Conservation (phyloP, 1,140 invertebrate genomes). For the Idris sp. region DNA sequence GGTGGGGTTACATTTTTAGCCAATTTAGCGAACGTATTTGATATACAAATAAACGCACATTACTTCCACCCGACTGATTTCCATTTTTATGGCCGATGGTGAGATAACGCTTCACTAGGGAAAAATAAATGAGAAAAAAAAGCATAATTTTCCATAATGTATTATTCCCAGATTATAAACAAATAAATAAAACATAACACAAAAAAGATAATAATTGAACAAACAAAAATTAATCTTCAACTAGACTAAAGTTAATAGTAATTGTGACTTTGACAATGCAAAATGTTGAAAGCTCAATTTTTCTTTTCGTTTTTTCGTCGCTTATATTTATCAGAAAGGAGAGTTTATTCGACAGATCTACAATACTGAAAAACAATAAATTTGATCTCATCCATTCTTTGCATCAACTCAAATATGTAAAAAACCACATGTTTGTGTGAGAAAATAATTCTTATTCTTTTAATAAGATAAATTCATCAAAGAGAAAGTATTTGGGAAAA, state of each 20-base stretch:
- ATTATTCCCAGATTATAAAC: too few species aligned
- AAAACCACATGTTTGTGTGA: constrained; percentile 47
- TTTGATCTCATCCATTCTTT: constrained; percentile 22
- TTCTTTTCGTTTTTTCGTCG: constrained; percentile 1
- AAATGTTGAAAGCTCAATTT: neutral
- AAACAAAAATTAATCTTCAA: too few species aligned
- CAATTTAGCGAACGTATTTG: too few species aligned
- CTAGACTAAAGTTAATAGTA: too few species aligned
- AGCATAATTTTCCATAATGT: too few species aligned
- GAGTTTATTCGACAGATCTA: constrained; percentile 11
- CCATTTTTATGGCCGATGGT: constrained; percentile 8
- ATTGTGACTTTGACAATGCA: too few species aligned
- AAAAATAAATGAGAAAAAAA: too few species aligned
- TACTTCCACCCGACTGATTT: constrained; percentile 12
- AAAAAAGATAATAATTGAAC: too few species aligned
- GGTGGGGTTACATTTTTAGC: constrained; percentile 3
- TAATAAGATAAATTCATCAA: constrained; percentile 36
- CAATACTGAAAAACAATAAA: constrained; percentile 41
- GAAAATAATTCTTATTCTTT: constrained; percentile 48
- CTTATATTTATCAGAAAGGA: constrained; percentile 14
- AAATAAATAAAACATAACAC: too few species aligned
- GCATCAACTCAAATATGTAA: constrained; percentile 30
- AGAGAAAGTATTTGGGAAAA: constrained; percentile 22
- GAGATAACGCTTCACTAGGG: too few species aligned
- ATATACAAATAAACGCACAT: constrained; percentile 8